Conservation (phyloP, 2,113 vertebrate genomes). For the Garra rufa region DNA sequence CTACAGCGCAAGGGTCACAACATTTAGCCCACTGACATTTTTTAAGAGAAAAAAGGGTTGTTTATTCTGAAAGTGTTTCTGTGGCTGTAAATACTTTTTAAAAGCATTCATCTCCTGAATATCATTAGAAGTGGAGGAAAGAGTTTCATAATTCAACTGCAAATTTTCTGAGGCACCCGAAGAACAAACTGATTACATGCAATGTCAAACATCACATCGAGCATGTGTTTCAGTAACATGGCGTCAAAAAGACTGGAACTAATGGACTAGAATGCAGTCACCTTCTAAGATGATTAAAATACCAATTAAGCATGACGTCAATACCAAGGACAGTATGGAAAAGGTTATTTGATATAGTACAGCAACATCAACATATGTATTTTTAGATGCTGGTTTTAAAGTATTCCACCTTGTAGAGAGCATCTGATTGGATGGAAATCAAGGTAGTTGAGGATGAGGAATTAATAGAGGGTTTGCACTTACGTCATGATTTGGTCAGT, state of each 20-base stretch:
- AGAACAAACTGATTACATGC: slow-evolving; percentile 11
- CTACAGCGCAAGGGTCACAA: slow-evolving; percentile 26
- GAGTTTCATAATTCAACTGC: background rate
- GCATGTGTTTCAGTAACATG: slow-evolving; percentile 8
- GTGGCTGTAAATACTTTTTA: background rate
- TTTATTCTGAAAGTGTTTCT: background rate
- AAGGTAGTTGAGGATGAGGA: background rate
- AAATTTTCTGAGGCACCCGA: background rate
- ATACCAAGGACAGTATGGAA: slow-evolving; percentile 16
- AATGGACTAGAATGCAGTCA: slow-evolving; percentile 30
- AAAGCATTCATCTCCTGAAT: background rate
- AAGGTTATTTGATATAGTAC: background rate
- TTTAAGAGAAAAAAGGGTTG: slow-evolving; percentile 11
- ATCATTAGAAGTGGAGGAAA: background rate
- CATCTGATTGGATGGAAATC: background rate
- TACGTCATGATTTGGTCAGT: too few species aligned
- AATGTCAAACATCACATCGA: slow-evolving; percentile 33
- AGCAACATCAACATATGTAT: background rate
- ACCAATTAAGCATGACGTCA: slow-evolving; percentile 38
- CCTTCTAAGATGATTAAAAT: slow-evolving; percentile 40
- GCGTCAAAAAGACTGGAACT: slow-evolving; percentile 24
- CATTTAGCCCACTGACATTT: background rate
- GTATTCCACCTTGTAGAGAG: background rate
- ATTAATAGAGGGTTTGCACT: too few species aligned
- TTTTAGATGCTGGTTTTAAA: background rate